phyloP scores from a whole-genome alignment of 1,140 invertebrate species.

The Listronotus oregonensis region DNA sequence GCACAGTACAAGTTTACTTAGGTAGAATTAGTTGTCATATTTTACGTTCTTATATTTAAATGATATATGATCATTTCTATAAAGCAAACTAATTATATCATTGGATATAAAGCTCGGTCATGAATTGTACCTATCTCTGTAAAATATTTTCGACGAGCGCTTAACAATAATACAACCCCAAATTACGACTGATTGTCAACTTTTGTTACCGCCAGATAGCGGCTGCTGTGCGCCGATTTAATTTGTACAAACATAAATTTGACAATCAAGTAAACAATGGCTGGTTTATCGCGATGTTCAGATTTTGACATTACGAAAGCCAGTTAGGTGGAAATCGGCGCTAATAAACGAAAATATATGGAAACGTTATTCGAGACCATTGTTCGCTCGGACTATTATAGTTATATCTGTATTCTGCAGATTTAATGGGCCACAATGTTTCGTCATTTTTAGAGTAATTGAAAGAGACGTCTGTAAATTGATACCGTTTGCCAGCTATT shows the following conservation, averaged over 20 bases:
- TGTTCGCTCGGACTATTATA: slow-evolving; percentile 45
- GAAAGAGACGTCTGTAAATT: slow-evolving; percentile 45
- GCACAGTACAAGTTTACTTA: no score
- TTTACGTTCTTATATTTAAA: no score
- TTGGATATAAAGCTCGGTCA: slow-evolving; percentile 18
- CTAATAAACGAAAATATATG: slow-evolving; percentile 56
- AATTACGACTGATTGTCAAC: slow-evolving; percentile 50
- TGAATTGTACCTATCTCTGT: slow-evolving; percentile 23
- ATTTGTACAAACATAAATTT: slow-evolving; percentile 58
- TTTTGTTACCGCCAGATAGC: slow-evolving; percentile 54
- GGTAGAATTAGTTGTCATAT: no score
- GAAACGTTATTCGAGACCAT: slow-evolving; percentile 49
- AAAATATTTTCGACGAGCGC: slow-evolving; percentile 34
- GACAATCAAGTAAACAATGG: slow-evolving; percentile 58
- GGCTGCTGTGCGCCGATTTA: slow-evolving; percentile 52
- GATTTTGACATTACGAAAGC: slow-evolving; percentile 55
- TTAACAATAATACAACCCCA: slow-evolving; percentile 31
- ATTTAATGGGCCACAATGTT: slow-evolving; percentile 48
- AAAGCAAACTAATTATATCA: slow-evolving; percentile 26
- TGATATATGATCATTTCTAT: no score
- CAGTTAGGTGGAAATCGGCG: slow-evolving; percentile 53
- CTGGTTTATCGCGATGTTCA: slow-evolving; percentile 57
- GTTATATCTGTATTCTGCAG: slow-evolving; percentile 50
- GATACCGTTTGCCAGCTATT: slow-evolving; percentile 44
- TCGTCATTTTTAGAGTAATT: slow-evolving; percentile 47